Evolutionary conservation across 1,140 invertebrate genomes (phyloP).

Genomic region (Cydia fagiglandana): DNA sequence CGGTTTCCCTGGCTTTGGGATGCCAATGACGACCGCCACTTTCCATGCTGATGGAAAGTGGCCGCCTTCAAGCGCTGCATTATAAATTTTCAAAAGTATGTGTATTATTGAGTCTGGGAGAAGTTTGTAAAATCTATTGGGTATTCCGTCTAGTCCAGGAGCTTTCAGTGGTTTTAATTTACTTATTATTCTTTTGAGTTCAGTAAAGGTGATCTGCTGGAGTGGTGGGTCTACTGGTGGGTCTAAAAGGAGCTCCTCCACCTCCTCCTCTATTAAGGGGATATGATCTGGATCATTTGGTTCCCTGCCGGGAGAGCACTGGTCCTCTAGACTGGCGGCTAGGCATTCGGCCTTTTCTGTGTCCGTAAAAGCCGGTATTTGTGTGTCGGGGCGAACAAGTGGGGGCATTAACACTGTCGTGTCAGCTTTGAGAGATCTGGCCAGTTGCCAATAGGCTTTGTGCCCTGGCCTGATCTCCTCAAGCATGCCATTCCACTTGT

Average conservation of each 20-base stretch:
- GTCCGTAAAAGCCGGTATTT: neutral
- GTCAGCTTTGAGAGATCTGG: constrained; percentile 21
- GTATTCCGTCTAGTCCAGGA: too few species aligned
- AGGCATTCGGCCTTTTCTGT: constrained; percentile 21
- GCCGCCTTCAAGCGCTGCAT: too few species aligned
- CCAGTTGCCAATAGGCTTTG: constrained; percentile 24
- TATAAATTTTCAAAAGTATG: constrained; percentile 1
- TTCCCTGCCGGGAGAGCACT: neutral
- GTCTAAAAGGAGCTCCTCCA: neutral
- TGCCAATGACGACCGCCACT: too few species aligned
- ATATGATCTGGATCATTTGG: neutral
- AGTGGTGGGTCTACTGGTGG: too few species aligned
- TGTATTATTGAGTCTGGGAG: neutral
- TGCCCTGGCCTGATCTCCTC: constrained; percentile 22
- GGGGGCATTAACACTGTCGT: neutral
- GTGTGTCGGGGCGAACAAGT: neutral
- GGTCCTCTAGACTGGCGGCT: neutral
- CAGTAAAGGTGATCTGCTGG: neutral
- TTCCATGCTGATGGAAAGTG: too few species aligned
- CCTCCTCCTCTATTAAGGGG: neutral
- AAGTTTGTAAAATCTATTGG: neutral
- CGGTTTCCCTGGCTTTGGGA: too few species aligned
- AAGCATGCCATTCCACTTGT: constrained; percentile 2
- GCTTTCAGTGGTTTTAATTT: too few species aligned
- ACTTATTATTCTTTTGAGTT: too few species aligned